Percentiles rank a stretch among this genome's conserved stretches.
Conservation (phyloP, 2,888 invertebrate genomes). For the Eilema depressum region DNA sequence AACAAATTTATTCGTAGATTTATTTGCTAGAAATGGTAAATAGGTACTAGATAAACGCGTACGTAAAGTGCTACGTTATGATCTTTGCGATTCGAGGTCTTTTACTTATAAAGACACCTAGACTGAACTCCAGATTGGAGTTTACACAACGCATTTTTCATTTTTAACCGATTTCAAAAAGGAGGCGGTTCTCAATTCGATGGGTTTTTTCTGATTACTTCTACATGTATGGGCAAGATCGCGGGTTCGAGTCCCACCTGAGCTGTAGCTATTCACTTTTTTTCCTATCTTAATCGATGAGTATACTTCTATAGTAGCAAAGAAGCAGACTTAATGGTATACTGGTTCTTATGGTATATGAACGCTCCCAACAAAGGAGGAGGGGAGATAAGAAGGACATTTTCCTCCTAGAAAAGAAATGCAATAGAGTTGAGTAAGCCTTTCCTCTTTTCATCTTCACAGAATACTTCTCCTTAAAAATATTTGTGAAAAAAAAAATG, state of each 20-base stretch:
- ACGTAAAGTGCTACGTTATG: no score
- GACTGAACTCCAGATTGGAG: background rate
- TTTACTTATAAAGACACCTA: background rate
- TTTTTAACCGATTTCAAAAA: no score
- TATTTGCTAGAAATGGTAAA: background rate
- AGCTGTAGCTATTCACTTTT: no score
- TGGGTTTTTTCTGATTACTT: no score
- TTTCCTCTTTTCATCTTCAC: background rate
- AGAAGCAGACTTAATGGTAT: no score
- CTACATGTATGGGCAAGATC: no score
- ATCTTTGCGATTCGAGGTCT: background rate
- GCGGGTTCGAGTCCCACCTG: no score
- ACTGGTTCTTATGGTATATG: background rate
- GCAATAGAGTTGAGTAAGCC: background rate
- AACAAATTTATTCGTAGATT: background rate
- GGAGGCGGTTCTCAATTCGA: no score
- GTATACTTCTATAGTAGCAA: background rate
- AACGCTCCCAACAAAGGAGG: background rate
- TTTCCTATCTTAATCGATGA: background rate
- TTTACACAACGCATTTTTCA: background rate
- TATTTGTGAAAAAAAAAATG: no score
- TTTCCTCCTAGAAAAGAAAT: background rate
- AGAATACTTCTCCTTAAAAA: background rate
- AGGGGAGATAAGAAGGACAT: background rate
- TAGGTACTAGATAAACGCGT: no score